Evolutionary conservation across 2,113 vertebrate species (phyloP), one percentile per base, ranked within the genome.

Genomic region (Sphaerodactylus townsendi): DNA sequence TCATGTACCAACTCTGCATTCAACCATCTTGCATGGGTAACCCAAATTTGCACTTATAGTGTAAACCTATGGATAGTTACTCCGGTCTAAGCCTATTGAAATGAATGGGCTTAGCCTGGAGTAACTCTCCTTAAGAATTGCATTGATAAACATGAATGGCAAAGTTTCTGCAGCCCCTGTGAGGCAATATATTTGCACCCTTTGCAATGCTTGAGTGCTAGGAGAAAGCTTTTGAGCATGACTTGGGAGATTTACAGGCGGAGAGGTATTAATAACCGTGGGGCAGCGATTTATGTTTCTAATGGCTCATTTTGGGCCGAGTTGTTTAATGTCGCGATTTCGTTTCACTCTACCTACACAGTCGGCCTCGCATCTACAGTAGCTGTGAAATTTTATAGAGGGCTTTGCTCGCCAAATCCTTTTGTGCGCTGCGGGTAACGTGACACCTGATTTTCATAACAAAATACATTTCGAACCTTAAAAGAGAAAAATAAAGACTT

Each of bases 401-500:
- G 89, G 89, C 84, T 95, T 92, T 86, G 89, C 90, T 82, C 0
- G 65, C 81, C 37, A 77, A 89, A 86, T 35, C 92, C 92, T 77
- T 82, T 0, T 71, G 84, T 75, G 85, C 79, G 0, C 85, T 64
- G 86, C 71, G 0, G 62, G 93, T 89, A 94, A 95, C 1, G 1
- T 15, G 86, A 95, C 88, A 90, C 93, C 87, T 0, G 91, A 56
- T 91, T 79, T 92, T 86, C 92, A 69, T 65, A 46, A 88, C 2
- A 1, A 90, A 90, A 91, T 85, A 72, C 90, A 81, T 77, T 81
- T 41, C 87, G 0, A 87, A 83, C 88, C 78, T 93, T 81, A 19
- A 82, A 92, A 92, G 93, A 81, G 66, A 88, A 93, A 56, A 89
- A 90, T 85, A 79, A 77, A 90, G 75, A 1, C 91, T 94, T 95